Evolutionary conservation across 2,797 vertebrate species (phyloP).

Genomic region (Coccyzus lansbergi): DNA sequence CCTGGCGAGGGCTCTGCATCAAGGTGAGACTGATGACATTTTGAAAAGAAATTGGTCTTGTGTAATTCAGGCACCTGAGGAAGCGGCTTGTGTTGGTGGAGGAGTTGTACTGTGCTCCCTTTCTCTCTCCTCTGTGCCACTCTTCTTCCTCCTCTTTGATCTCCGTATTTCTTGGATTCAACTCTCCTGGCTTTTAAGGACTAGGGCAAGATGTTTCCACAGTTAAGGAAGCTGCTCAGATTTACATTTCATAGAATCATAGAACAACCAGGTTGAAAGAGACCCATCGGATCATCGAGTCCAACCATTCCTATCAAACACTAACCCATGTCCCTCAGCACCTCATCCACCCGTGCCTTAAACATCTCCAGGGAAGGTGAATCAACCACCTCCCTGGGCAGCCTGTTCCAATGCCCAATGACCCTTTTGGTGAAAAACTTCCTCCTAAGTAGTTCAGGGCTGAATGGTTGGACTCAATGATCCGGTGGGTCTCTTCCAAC

Average conservation of each 20-base stretch:
- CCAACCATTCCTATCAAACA: too few relatives aligned
- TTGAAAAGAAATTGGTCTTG: neutral
- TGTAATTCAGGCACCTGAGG: neutral
- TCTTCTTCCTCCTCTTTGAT: neutral
- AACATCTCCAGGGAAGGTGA: too few relatives aligned
- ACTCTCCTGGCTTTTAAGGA: neutral
- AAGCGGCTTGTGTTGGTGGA: neutral
- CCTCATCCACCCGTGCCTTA: too few relatives aligned
- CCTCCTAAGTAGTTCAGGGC: too few relatives aligned
- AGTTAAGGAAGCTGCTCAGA: neutral
- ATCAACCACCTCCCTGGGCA: too few relatives aligned
- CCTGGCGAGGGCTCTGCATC: fast-evolving
- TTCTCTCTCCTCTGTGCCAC: fast-evolving
- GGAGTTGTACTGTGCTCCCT: neutral
- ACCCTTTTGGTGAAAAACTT: too few relatives aligned
- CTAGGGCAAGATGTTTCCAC: fast-evolving
- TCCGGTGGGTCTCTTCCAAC: too few relatives aligned
- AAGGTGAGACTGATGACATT: neutral
- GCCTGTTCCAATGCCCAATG: too few relatives aligned
- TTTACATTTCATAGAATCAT: neutral
- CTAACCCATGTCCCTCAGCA: too few relatives aligned
- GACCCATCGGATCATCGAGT: too few relatives aligned
- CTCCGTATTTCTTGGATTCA: neutral
- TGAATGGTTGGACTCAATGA: too few relatives aligned
- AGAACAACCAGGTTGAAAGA: too few relatives aligned